Evolutionary conservation across 30 jellyfish, hydroid and myxozoan species (phyloP), one percentile per base, ranked within the genome.

Genomic region (Morbakka virulenta): DNA sequence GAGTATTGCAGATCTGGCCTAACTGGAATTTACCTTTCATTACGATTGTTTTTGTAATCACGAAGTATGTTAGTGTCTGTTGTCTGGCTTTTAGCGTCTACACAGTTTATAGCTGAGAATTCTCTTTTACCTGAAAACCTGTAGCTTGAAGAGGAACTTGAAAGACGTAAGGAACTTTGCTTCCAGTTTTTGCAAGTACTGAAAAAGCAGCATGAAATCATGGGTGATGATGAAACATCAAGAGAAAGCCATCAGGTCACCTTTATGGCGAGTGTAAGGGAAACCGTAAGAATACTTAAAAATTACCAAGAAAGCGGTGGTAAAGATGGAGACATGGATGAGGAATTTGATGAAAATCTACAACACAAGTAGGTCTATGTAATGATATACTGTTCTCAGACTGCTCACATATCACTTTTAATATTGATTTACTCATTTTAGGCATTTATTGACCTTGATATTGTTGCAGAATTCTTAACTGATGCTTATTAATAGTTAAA

Each of bases 211-310:
- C 76, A 71, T 21, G 91, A 91, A 23, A 71, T 91, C 36, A 65
- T 75, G 23, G 84, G 64, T 2, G 52, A 24, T 2, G 98, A 91
- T 23, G 86, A 65, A 64, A 72, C 71, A 32, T 84, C 87, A 1
- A 57, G 98, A 21, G 96, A 91, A 52, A 53, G 50, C 2, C 98
- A 91, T 74, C 98, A 91, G 62, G 95, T 91, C 9, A 87, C 90
- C 4, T 91, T 91, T 64, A 91, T 91, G 98, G 91, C 95, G n/a
- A 78, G 50, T 34, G 69, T 72, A 12, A 72, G 95, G 21, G 98
- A 91, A 28, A 76, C 93, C n/a, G 26, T 74, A 50, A 93, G 98
- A 27, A 81, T 79, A 13, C 74, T 91, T 28, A 84, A 91, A 47
- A 89, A 80, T 33, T 87, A 61, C 72, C 31, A 82, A 6, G 86